These are phyloP conservation scores for Oncopodura yosiiana DNA, from an alignment of 1,140 invertebrate species.

Conservation along the genomic window DNA sequence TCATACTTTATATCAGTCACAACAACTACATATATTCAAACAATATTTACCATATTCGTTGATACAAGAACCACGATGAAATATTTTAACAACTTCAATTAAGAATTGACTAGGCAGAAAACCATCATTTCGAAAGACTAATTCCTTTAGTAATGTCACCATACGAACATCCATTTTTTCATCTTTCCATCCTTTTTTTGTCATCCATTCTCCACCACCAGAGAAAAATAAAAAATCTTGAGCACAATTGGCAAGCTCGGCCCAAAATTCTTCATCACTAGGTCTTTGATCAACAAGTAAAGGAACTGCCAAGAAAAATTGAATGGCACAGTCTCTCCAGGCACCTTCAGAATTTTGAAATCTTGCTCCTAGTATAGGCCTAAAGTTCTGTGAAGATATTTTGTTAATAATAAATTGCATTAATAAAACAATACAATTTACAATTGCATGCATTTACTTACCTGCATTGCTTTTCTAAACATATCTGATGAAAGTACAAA, in stretches of 20 bases:
- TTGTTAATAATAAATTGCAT: slow-evolving; percentile 1
- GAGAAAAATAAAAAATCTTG: slow-evolving; percentile 32
- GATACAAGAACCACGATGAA: slow-evolving; percentile 33
- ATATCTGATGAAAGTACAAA: slow-evolving; percentile 15
- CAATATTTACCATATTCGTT: slow-evolving; percentile 31
- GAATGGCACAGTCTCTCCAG: slow-evolving; percentile 29
- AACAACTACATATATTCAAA: background rate
- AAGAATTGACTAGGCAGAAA: slow-evolving; percentile 28
- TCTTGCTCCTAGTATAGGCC: slow-evolving; percentile 27
- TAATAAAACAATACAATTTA: background rate
- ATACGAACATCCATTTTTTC: slow-evolving; percentile 32
- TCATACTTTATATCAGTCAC: background rate
- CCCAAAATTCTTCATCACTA: slow-evolving; percentile 29
- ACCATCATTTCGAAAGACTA: slow-evolving; percentile 31
- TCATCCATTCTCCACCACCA: slow-evolving; percentile 31
- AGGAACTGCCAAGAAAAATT: slow-evolving; percentile 33
- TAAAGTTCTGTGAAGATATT: slow-evolving; percentile 22
- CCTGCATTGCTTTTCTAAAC: slow-evolving; percentile 18
- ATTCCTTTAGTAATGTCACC: slow-evolving; percentile 30
- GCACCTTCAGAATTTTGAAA: slow-evolving; percentile 32
- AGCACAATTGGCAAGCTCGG: slow-evolving; percentile 25
- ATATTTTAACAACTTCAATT: slow-evolving; percentile 33
- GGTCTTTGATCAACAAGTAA: slow-evolving; percentile 22
- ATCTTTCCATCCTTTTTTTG: slow-evolving; percentile 33
- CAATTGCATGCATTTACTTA: background rate